Evolutionary conservation across 2,797 vertebrate genomes (phyloP).

Genomic region (Orientallactaga sibirica): DNA sequence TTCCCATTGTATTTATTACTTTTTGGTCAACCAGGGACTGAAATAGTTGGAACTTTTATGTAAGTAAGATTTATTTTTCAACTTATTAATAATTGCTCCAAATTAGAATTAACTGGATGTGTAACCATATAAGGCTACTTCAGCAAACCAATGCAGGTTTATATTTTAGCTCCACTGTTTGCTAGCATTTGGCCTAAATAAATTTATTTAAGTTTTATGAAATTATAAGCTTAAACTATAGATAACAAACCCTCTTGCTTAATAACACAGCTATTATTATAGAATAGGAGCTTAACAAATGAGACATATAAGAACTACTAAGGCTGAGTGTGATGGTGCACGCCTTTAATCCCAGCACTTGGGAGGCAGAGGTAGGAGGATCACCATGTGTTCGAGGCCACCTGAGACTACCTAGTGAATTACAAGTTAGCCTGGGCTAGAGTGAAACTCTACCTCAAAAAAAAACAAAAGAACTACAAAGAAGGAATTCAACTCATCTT

Average conservation of each 20-base stretch:
- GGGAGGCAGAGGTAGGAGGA: no score
- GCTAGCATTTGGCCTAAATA: neutral
- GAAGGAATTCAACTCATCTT: conserved; percentile 15
- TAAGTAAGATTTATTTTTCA: conserved; percentile 20
- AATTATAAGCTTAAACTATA: neutral
- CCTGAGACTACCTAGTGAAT: no score
- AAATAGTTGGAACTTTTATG: neutral
- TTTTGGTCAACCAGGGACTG: neutral
- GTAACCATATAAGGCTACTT: neutral
- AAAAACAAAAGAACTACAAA: neutral
- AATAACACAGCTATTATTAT: neutral
- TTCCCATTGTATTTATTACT: neutral
- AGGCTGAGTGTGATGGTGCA: no score
- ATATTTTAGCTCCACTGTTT: neutral
- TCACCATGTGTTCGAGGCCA: no score
- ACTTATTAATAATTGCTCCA: neutral
- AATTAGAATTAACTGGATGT: conserved; percentile 18
- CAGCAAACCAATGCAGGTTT: neutral
- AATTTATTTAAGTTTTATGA: conserved; percentile 24
- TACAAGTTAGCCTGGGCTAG: no score
- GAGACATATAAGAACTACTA: neutral
- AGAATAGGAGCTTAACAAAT: conserved; percentile 34
- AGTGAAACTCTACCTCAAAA: no score
- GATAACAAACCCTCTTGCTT: neutral
- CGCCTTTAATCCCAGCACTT: no score